Evolutionary conservation across 2,113 vertebrate species (phyloP).

Genomic region (Brachyhypopomus gauderio): DNA sequence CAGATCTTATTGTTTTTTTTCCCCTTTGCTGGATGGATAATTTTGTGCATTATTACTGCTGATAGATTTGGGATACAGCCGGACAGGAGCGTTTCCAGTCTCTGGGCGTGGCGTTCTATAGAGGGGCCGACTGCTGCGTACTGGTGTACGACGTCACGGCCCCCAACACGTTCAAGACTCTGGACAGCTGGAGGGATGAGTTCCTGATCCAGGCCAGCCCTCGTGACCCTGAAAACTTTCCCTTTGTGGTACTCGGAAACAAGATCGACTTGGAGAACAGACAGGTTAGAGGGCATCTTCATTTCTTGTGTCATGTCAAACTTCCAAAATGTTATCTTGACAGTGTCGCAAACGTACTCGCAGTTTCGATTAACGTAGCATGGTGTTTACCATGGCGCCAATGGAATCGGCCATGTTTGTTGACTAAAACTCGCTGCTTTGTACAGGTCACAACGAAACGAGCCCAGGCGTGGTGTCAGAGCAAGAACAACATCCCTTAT

Average conservation of each 20-base stretch:
- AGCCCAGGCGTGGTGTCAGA: slow-evolving; percentile 90
- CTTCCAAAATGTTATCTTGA: too few species aligned
- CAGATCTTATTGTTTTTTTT: too few species aligned
- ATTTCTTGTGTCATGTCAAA: too few species aligned
- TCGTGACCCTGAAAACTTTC: slow-evolving; percentile 87
- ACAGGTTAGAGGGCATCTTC: slow-evolving; percentile 75
- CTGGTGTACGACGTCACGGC: slow-evolving; percentile 87
- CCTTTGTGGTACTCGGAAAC: slow-evolving; percentile 87
- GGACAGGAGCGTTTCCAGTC: slow-evolving; percentile 90
- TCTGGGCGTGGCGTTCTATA: slow-evolving; percentile 86
- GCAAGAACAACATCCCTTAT: slow-evolving; percentile 91
- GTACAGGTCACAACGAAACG: slow-evolving; percentile 85
- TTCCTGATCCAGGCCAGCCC: slow-evolving; percentile 89
- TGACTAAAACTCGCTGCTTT: background rate
- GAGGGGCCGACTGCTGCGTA: slow-evolving; percentile 87
- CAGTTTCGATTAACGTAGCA: too few species aligned
- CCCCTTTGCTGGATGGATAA: too few species aligned
- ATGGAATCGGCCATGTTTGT: background rate
- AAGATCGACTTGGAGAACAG: slow-evolving; percentile 91
- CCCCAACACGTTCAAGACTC: slow-evolving; percentile 85
- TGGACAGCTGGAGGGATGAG: slow-evolving; percentile 87
- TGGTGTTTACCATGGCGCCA: too few species aligned
- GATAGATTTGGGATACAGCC: slow-evolving; percentile 89
- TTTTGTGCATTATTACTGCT: too few species aligned
- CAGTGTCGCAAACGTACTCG: too few species aligned